A percentile compares a stretch with the other conserved stretches of the same genome.
Evolutionary conservation across 2,113 vertebrate genomes (phyloP).

Genomic region (Phyllostomus discolor): DNA sequence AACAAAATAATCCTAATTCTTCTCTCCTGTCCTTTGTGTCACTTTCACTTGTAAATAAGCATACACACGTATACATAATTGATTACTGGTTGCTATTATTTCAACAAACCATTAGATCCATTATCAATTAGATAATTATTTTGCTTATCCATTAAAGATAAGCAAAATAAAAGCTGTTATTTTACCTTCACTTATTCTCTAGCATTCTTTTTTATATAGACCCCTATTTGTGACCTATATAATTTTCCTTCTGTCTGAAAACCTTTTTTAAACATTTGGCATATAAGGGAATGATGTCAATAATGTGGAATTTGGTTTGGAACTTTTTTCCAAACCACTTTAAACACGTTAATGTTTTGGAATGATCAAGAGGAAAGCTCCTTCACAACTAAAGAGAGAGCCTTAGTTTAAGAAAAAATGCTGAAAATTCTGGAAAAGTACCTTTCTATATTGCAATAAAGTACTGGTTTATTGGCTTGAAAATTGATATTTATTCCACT

Average conservation of each 20-base stretch:
- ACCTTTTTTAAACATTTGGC: background rate
- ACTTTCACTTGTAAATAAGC: background rate
- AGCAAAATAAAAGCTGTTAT: background rate
- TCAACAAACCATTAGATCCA: background rate
- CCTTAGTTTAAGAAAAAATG: background rate
- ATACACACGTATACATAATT: background rate
- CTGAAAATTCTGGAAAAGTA: background rate
- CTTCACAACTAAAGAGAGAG: slow-evolving; percentile 31
- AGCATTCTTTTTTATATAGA: background rate
- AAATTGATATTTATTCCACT: background rate
- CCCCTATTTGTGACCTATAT: background rate
- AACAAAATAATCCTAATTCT: background rate
- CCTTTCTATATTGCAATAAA: background rate
- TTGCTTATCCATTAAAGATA: background rate
- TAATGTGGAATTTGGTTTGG: background rate
- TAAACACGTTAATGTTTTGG: background rate
- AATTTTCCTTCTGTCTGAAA: background rate
- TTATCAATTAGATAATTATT: background rate
- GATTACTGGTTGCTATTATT: background rate
- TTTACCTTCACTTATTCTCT: background rate
- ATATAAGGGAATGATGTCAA: background rate
- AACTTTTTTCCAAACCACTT: background rate
- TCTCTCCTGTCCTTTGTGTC: background rate
- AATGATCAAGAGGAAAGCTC: background rate
- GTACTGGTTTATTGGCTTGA: background rate